These are phyloP conservation scores for Zalophus californianus DNA, from an alignment of 2,797 vertebrate genomes.

Conservation along the genomic window DNA sequence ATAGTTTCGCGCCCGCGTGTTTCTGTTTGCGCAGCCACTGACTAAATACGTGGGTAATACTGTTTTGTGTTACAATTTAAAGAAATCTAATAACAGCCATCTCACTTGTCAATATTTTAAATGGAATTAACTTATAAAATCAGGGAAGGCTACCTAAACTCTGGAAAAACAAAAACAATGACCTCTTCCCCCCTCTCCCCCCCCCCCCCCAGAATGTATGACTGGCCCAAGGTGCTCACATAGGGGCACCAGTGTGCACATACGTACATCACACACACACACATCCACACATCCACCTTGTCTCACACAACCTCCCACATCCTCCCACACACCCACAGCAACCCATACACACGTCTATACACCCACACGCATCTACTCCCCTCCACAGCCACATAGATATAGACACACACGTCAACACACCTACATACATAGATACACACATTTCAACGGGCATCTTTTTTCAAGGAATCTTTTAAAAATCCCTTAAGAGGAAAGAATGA, in stretches of 20 bases:
- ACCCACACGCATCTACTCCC: not conserved
- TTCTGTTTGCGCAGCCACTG: not conserved
- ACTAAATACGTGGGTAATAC: not conserved
- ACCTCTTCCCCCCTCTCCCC: too few relatives aligned
- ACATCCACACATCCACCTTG: not conserved
- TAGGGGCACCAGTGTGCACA: accelerated
- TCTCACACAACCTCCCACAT: too few relatives aligned
- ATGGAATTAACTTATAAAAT: conserved; percentile 51
- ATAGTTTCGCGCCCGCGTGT: not conserved
- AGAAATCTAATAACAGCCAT: conserved; percentile 37
- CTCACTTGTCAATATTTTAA: not conserved
- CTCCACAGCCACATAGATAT: not conserved
- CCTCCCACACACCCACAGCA: not conserved
- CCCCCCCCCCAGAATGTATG: not conserved
- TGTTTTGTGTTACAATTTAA: conserved; percentile 27
- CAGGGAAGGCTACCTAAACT: not conserved
- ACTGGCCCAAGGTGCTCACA: not conserved
- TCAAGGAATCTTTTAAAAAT: not conserved
- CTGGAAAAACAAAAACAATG: not conserved
- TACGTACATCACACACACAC: accelerated
- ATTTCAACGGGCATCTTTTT: not conserved
- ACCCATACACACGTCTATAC: not conserved
- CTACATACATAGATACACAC: not conserved
- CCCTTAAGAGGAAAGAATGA: not conserved
- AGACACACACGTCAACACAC: not conserved